These are phyloP conservation scores for Papilio machaon DNA, from an alignment of 1,140 invertebrate genomes.

Conservation along the genomic window DNA sequence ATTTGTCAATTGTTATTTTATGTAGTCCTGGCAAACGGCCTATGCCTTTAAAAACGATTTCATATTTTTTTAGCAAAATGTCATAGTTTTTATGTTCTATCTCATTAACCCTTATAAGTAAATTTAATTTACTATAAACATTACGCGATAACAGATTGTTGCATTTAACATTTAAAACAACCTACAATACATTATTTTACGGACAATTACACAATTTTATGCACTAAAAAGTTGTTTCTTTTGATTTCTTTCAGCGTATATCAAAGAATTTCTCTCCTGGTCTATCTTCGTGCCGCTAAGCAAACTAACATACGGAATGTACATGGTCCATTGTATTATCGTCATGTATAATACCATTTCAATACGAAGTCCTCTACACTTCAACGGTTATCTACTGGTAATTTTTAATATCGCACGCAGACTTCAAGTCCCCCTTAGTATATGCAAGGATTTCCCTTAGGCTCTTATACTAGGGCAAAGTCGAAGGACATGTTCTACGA, in stretches of 20 bases:
- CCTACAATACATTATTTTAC: too few relatives aligned
- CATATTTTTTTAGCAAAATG: too few relatives aligned
- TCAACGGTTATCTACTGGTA: conserved; percentile 8
- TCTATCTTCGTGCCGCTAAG: conserved; percentile 4
- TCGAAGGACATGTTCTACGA: too few relatives aligned
- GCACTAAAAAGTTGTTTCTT: not conserved
- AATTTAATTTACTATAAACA: too few relatives aligned
- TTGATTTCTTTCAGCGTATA: conserved; percentile 10
- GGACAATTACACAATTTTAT: too few relatives aligned
- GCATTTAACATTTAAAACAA: too few relatives aligned
- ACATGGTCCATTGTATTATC: conserved; percentile 34
- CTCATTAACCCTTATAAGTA: too few relatives aligned
- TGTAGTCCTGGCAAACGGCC: conserved; percentile 39
- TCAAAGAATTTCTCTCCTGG: conserved; percentile 23
- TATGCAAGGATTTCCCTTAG: too few relatives aligned
- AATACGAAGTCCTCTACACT: not conserved
- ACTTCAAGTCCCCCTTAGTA: not conserved
- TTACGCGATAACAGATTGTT: too few relatives aligned
- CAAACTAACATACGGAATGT: conserved; percentile 31
- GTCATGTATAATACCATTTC: not conserved
- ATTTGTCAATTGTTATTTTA: conserved; percentile 35
- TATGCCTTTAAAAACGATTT: too few relatives aligned
- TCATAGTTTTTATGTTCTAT: too few relatives aligned
- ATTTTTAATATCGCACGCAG: not conserved
- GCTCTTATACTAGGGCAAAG: too few relatives aligned